These are phyloP conservation scores for Botia almorhae DNA, from an alignment of 2,797 vertebrate species.

Conservation along the genomic window DNA sequence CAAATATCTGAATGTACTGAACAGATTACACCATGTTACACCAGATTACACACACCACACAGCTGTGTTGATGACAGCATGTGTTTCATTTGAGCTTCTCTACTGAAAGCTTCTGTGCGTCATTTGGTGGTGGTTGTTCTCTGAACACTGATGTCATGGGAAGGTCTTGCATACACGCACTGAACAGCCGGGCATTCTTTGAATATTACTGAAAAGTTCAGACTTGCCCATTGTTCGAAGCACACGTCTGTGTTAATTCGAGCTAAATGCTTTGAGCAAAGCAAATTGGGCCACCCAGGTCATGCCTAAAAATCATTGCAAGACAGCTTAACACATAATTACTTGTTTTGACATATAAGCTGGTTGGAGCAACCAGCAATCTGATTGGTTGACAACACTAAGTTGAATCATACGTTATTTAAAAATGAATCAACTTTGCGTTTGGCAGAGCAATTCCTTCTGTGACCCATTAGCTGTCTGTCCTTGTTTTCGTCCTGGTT, in stretches of 20 bases:
- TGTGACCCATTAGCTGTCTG: neutral
- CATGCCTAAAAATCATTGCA: conserved; percentile 1
- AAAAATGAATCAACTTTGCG: conserved; percentile 1
- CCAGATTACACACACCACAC: no score
- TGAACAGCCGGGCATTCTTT: conserved; percentile 12
- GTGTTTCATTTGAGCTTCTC: conserved; percentile 11
- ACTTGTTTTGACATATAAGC: conserved; percentile 9
- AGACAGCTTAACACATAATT: conserved; percentile 2
- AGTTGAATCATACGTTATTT: neutral
- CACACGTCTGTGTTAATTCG: neutral
- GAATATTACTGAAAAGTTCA: conserved; percentile 11
- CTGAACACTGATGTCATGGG: conserved; percentile 10
- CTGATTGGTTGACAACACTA: neutral
- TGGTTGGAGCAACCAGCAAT: neutral
- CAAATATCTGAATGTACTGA: neutral
- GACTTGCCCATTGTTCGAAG: neutral
- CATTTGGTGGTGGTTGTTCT: conserved; percentile 6
- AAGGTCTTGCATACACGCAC: neutral
- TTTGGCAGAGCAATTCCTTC: neutral
- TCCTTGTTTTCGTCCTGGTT: neutral
- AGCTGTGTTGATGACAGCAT: neutral
- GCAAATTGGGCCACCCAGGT: conserved; percentile 5
- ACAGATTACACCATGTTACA: neutral
- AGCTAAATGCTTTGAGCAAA: neutral
- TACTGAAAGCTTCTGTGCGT: neutral